Conservation (phyloP, 2,797 vertebrate species). For the Argyrosomus regius region DNA sequence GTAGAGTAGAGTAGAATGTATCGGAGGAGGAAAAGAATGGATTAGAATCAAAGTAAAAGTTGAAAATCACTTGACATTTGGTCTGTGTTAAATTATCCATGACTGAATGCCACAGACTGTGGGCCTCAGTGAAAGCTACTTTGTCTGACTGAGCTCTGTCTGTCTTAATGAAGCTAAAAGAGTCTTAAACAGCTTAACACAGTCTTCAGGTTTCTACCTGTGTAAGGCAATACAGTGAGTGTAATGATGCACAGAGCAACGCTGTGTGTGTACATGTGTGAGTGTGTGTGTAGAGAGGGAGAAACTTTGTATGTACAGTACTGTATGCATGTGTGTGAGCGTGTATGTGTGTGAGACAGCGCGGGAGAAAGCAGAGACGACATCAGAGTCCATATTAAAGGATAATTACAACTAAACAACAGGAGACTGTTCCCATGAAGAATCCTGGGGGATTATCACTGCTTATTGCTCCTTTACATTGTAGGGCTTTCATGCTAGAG, state of each 20-base stretch:
- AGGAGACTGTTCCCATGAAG: conserved; percentile 74
- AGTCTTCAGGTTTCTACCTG: conserved; percentile 87
- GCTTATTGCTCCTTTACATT: conserved; percentile 73
- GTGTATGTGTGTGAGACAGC: conserved; percentile 6
- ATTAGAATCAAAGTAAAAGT: conserved; percentile 73
- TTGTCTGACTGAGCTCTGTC: conserved; percentile 82
- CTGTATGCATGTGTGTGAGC: conserved; percentile 26
- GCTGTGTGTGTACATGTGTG: conserved; percentile 43
- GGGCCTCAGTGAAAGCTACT: conserved; percentile 83
- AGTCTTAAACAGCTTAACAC: conserved; percentile 88
- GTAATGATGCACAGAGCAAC: conserved; percentile 84
- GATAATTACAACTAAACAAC: conserved; percentile 81
- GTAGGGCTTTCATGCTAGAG: conserved; percentile 30
- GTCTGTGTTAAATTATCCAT: conserved; percentile 82
- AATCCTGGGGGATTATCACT: conserved; percentile 71
- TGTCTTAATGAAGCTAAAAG: conserved; percentile 88
- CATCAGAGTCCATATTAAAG: conserved; percentile 81
- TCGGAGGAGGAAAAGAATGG: conserved; percentile 34
- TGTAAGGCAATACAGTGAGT: conserved; percentile 87
- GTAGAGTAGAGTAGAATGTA: conserved; percentile 4
- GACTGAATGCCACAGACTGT: conserved; percentile 74
- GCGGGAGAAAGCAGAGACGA: conserved; percentile 67
- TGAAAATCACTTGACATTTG: conserved; percentile 83
- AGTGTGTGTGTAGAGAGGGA: conserved; percentile 15
- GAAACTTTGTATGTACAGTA: conserved; percentile 46